phyloP scores from a whole-genome alignment of 2,888 invertebrate genomes.

The Pristionchus arcanus region DNA sequence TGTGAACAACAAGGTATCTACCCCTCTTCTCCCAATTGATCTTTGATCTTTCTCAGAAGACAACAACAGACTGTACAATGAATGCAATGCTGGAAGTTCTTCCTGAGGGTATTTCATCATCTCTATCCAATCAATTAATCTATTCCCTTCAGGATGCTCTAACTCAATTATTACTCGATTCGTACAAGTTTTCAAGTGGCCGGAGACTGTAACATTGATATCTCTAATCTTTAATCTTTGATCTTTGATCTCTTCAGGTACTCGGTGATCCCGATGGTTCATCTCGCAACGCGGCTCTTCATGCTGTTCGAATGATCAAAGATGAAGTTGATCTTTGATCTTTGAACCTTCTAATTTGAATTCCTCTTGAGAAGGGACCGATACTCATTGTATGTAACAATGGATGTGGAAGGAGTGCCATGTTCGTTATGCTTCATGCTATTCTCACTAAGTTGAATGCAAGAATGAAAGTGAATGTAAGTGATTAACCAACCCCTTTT shows the following conservation, averaged over 20 bases:
- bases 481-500: background rate
- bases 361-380: slow-evolving; percentile 4
- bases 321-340: slow-evolving; percentile 22
- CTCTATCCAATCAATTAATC: background rate
- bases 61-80: background rate
- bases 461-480: slow-evolving; percentile 1
- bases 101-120: slow-evolving; percentile 25
- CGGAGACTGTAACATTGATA: background rate
- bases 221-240: background rate
- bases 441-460: slow-evolving; percentile 9
- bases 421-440: slow-evolving; percentile 34
- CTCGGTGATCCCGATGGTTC: slow-evolving; percentile 24
- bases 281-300: slow-evolving; percentile 16
- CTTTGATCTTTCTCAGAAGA: slow-evolving; percentile 24
- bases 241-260: slow-evolving; percentile 37
- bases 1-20: background rate
- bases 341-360: background rate
- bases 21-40: too few species aligned
- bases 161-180: slow-evolving; percentile 45
- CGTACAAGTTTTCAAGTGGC: slow-evolving; percentile 36
- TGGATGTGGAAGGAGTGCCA: slow-evolving; percentile 25
- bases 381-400: slow-evolving; percentile 16
- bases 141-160: background rate
- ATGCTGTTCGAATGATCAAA: slow-evolving; percentile 35
- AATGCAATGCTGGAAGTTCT: slow-evolving; percentile 9